Conservation (phyloP, 2,888 invertebrate genomes). For the Lasioglossum lativentre region DNA sequence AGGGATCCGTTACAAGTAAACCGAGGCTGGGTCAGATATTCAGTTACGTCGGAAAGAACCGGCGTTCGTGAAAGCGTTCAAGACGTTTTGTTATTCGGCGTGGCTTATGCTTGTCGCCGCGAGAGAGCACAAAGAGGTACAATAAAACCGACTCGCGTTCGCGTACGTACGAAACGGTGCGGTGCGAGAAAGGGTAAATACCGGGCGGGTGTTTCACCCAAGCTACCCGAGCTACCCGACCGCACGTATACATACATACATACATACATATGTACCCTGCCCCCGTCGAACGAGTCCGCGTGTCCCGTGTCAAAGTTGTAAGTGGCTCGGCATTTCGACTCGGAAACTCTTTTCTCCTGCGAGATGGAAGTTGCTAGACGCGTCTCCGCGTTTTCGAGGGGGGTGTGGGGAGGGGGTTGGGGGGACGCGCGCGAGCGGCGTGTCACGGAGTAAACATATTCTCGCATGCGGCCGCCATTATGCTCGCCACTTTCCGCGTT, state of each 20-base stretch:
- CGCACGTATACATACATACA: background rate
- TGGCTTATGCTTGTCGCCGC: background rate
- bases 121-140: constrained; percentile 11
- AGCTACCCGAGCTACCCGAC: background rate
- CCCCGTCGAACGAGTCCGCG: constrained; percentile 16
- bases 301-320: constrained; percentile 40
- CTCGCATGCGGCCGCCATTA: constrained; percentile 37
- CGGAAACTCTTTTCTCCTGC: constrained; percentile 30
- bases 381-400: background rate
- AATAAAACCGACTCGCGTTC: constrained; percentile 9
- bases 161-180: background rate
- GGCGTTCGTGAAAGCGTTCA: constrained; percentile 16
- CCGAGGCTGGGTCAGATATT: constrained; percentile 31
- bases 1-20: constrained; percentile 34
- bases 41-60: constrained; percentile 36
- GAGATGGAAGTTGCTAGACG: constrained; percentile 3
- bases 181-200: background rate
- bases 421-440: background rate
- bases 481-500: constrained; percentile 20
- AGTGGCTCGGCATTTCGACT: constrained; percentile 23
- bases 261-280: background rate
- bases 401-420: no score
- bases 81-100: background rate
- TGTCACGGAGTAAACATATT: constrained; percentile 57
- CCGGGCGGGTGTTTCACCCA: background rate